These are phyloP conservation scores for Diloba caeruleocephala DNA, from an alignment of 2,888 invertebrate species.

Conservation along the genomic window DNA sequence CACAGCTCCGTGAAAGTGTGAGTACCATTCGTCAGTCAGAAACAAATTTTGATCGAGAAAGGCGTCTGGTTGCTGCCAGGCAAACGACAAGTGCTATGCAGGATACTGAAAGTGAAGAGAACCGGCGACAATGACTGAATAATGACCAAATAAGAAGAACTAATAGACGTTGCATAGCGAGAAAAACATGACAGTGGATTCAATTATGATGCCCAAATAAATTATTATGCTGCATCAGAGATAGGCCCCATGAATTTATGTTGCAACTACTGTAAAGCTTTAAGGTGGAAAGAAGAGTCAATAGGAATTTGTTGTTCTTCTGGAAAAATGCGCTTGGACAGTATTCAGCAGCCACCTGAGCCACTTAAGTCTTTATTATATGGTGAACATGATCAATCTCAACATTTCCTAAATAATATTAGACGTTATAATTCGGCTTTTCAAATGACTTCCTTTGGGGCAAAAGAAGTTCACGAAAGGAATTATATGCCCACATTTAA, in stretches of 20 bases:
- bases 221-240: conserved; percentile 11
- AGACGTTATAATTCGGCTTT: conserved; percentile 18
- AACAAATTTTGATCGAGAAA: conserved; percentile 13
- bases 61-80: conserved; percentile 10
- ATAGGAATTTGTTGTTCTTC: conserved; percentile 8
- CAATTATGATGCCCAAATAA: conserved; percentile 15
- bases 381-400: conserved; percentile 14
- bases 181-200: conserved; percentile 8
- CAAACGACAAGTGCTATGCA: too few species aligned
- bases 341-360: conserved; percentile 10
- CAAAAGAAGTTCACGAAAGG: conserved; percentile 2
- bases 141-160: conserved; percentile 18
- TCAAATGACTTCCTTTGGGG: conserved; percentile 24
- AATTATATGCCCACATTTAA: conserved; percentile 22
- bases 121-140: conserved; percentile 11
- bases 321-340: conserved; percentile 9
- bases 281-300: conserved; percentile 11
- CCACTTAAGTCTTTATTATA: conserved; percentile 8
- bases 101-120: conserved; percentile 1
- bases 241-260: conserved; percentile 12
- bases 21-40: conserved; percentile 12
- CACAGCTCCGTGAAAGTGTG: conserved; percentile 13
- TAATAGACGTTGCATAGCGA: conserved; percentile 10
- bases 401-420: conserved; percentile 10
- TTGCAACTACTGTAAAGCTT: conserved; percentile 7